These are phyloP conservation scores for Electrona antarctica DNA, from an alignment of 2,113 vertebrate genomes.

Conservation along the genomic window DNA sequence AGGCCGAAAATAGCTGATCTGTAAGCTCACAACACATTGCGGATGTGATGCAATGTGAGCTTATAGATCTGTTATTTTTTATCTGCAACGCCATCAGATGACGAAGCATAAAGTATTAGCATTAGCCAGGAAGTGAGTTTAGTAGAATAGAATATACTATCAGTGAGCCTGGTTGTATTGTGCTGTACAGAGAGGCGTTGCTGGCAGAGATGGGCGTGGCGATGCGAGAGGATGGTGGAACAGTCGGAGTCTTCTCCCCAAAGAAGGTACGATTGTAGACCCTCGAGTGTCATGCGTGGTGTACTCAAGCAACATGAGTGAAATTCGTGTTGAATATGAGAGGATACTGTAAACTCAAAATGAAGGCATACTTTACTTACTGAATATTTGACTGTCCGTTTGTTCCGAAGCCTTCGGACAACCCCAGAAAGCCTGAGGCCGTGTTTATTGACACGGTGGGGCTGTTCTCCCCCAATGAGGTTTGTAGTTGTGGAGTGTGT, in stretches of 20 bases:
- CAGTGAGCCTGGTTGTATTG: not conserved
- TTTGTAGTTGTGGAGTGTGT: conserved; percentile 76
- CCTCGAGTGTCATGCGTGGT: conserved; percentile 1
- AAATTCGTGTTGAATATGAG: not conserved
- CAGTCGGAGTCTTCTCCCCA: conserved; percentile 95
- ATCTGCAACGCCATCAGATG: too few relatives aligned
- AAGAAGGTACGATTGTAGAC: conserved; percentile 88
- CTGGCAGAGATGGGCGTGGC: conserved; percentile 98
- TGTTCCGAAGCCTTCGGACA: conserved; percentile 72
- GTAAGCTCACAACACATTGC: too few relatives aligned
- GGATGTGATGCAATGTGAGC: too few relatives aligned
- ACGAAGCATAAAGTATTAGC: too few relatives aligned
- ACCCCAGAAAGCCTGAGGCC: conserved; percentile 78
- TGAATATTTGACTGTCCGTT: conserved; percentile 35
- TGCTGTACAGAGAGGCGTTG: conserved; percentile 88
- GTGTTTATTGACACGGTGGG: conserved; percentile 86
- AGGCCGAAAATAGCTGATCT: too few relatives aligned
- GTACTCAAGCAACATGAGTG: not conserved
- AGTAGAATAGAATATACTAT: not conserved
- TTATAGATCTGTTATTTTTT: too few relatives aligned
- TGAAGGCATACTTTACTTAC: not conserved
- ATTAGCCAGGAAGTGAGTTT: not conserved
- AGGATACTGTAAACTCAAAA: not conserved
- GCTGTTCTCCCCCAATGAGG: conserved; percentile 87
- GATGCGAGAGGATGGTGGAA: conserved; percentile 96